A percentile compares a stretch with the other conserved stretches of the same genome.
phyloP scores from a whole-genome alignment of 2,113 vertebrate species.

The Mesitornis unicolor region DNA sequence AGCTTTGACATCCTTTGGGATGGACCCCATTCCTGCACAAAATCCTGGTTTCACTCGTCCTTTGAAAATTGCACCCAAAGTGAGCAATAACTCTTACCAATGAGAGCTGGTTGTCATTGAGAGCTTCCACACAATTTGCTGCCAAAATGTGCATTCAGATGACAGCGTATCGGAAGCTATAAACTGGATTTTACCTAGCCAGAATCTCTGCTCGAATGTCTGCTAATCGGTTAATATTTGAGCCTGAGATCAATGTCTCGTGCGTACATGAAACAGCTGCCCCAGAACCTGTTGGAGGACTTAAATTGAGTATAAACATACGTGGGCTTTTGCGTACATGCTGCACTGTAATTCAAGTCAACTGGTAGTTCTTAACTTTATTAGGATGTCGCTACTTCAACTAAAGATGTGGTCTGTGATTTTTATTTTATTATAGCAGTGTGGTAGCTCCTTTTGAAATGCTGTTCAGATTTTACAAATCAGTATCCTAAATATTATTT shows the following conservation, averaged over 20 bases:
- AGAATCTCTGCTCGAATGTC: background rate
- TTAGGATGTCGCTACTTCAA: constrained; percentile 49
- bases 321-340: constrained; percentile 2
- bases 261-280: constrained; percentile 13
- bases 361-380: constrained; percentile 38
- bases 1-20: background rate
- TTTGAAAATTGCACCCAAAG: background rate
- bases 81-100: background rate
- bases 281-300: constrained; percentile 44
- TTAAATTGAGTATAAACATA: constrained; percentile 30
- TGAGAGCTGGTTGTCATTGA: background rate
- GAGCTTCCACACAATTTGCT: background rate
- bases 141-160: background rate
- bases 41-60: background rate
- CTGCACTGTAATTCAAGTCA: background rate
- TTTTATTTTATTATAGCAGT: constrained; percentile 36
- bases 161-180: background rate
- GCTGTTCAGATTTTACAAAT: background rate
- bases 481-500: background rate
- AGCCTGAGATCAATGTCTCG: background rate
- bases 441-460: background rate
- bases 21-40: background rate
- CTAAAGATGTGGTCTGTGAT: constrained; percentile 19
- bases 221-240: background rate
- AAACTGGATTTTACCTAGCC: background rate